Base-by-base conservation (phyloP, 2,113 vertebrate genomes). In the Seriola dumerili region DNA sequence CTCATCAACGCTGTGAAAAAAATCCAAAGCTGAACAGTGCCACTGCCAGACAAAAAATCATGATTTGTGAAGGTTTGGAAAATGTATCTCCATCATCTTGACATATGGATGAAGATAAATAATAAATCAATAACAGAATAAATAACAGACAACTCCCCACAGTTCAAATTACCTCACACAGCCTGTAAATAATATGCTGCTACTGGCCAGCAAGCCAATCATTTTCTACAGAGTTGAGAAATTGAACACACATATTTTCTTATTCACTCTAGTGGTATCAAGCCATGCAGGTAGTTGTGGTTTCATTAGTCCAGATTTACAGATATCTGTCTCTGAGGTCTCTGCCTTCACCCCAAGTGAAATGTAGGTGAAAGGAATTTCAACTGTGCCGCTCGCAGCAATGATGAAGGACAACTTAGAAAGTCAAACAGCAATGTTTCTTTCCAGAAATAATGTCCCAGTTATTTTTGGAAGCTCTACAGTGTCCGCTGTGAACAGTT, bases 61-160 rank as follows among this genome's bases (percentile, higher is more conserved):
- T 72, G 52, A 52, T 71, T 54, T 80, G 12, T 52, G 17, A 61
- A 16, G 29, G 19, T 50, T 61, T 46, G 11, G 13, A 61, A 54
- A 48, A 44, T 52, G 17, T 10, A 34, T 55, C 46, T 5, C 8
- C 40, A 42, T 29, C 9, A 17, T 65, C 36, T 23, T 29, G 63
- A 23, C 38, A n/a, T 46, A 19, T n/a, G 16, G 10, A 44, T 55
- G 8, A 16, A 32, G 7, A n/a, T 40, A 29, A 64, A 40, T 13
- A 64, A 64, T n/a, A n/a, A 63, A 63, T 36, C 32, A 40, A 63
- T 23, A 55, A 55, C 55, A 58, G 2, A 42, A 42, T 10, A 42
- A 11, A 42, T 10, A 11, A 29, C 29, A 2, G 29, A 2, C 29
- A 19, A 42, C 19, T 16, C 13, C 63, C 11, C 23, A 13, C 52